Evolutionary conservation across 2,113 vertebrate genomes (phyloP), one percentile per base, ranked within the genome.

Genomic region (Pelobates fuscus): DNA sequence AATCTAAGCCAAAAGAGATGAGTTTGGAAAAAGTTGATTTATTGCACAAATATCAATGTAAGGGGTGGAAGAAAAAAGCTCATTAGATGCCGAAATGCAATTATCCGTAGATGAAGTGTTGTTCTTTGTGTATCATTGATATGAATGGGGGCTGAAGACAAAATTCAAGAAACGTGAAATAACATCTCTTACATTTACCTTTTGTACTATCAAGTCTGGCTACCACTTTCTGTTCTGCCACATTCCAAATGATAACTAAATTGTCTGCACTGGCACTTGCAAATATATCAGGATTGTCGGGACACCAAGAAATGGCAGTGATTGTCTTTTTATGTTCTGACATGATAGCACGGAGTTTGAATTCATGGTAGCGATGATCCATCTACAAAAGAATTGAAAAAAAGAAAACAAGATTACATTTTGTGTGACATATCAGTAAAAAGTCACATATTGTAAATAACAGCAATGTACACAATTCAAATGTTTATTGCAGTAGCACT

Each of bases 261-360:
- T 93, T 94, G 67, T 98, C 97, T 0, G 92, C 91, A 14, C 96
- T 95, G 80, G 96, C 93, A 57, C 96, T 98, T 8, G 91, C 95
- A 82, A 99, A 96, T 67, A 98, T 55, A 0, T 99, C 97, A 0
- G 93, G 89, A 79, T 97, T 94, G 83, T 98, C 93, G 0, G 95
- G 96, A 86, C 95, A 96, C 97, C 97, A 99, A 3, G 95, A 95
- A 82, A 99, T 94, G 11, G 97, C 95, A 17, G 96, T 99, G 79
- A 99, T 98, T 62, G 96, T 98, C 91, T 96, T 98, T 86, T 98
- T 99, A 83, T 99, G 97, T 76, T 99, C 97, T 18, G 97, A 95
- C 97, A 99, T 98, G 87, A 99, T 98, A 20, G 96, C 91, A 3
- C 85, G 86, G 75, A 99, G 85, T 78, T 97, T 98, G 85, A 97